phyloP scores from a whole-genome alignment of 2,797 vertebrate species.

The Octomys mimax region DNA sequence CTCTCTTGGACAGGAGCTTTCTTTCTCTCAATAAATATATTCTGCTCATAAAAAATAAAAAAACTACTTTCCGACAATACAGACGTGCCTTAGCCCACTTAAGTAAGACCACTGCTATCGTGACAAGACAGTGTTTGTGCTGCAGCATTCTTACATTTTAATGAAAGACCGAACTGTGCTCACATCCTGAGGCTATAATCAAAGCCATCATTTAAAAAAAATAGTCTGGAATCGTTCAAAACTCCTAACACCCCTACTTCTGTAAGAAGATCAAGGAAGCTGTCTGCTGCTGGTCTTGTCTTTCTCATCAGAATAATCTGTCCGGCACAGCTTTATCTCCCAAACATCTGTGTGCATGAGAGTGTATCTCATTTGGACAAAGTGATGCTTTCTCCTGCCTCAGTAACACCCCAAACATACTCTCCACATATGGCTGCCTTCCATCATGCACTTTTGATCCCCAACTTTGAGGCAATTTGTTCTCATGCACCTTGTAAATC shows the following conservation, averaged over 20 bases:
- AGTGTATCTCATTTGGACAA: not conserved
- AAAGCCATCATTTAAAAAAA: conserved; percentile 58
- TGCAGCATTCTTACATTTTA: conserved; percentile 66
- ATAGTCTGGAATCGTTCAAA: conserved; percentile 60
- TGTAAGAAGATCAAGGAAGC: not conserved
- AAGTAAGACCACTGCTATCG: not conserved
- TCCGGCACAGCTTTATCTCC: not conserved
- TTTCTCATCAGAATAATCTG: not conserved
- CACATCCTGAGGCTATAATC: conserved; percentile 64
- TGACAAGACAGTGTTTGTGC: conserved; percentile 52
- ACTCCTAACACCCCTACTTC: conserved; percentile 24
- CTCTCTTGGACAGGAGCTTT: too few species aligned
- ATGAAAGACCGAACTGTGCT: conserved; percentile 25
- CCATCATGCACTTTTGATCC: not conserved
- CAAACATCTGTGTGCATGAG: not conserved
- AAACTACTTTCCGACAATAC: conserved; percentile 3
- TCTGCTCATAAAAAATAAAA: too few species aligned
- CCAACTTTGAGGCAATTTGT: not conserved
- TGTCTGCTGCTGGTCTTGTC: not conserved
- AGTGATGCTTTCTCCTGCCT: not conserved
- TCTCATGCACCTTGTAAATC: not conserved
- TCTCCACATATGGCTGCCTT: not conserved
- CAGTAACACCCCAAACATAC: not conserved
- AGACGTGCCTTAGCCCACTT: not conserved
- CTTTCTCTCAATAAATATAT: too few species aligned